A percentile compares a stretch with the other conserved stretches of the same genome.
phyloP scores from a whole-genome alignment of 2,888 invertebrate genomes.

The Clostera curtula region DNA sequence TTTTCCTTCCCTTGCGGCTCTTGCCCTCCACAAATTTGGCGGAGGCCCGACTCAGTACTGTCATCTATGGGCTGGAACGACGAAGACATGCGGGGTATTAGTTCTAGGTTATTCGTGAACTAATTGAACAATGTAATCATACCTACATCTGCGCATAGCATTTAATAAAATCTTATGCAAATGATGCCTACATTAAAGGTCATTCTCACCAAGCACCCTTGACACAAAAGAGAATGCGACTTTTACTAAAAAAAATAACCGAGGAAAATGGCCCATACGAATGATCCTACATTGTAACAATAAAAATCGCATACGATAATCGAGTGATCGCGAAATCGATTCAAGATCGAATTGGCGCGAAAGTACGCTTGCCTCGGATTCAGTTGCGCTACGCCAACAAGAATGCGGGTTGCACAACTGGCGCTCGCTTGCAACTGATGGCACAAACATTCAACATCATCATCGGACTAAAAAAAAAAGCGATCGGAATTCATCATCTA shows the following conservation, averaged over 20 bases:
- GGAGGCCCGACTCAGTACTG: too few species aligned
- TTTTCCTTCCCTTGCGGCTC: too few species aligned
- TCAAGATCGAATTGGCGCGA: constrained; percentile 29
- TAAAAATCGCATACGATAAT: constrained; percentile 10
- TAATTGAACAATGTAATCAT: too few species aligned
- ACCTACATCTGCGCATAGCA: too few species aligned
- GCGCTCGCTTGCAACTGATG: constrained; percentile 37
- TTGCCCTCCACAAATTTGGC: too few species aligned
- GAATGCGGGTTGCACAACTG: constrained; percentile 49
- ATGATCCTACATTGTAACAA: constrained; percentile 2
- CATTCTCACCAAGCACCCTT: too few species aligned
- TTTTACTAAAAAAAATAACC: background rate
- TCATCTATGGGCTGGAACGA: too few species aligned
- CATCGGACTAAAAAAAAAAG: constrained; percentile 22
- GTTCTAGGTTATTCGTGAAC: too few species aligned
- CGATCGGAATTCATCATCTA: constrained; percentile 19
- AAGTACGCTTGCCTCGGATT: constrained; percentile 27
- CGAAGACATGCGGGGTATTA: too few species aligned
- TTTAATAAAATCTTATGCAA: too few species aligned
- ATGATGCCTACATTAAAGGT: too few species aligned
- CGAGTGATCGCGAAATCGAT: constrained; percentile 24
- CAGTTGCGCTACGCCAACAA: constrained; percentile 50
- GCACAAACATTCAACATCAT: constrained; percentile 23
- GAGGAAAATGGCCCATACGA: background rate
- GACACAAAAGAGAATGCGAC: too few species aligned